Percentiles rank a stretch among this genome's conserved stretches.
phyloP scores from a whole-genome alignment of 2,888 invertebrate species.

The Neoaliturus tenellus region DNA sequence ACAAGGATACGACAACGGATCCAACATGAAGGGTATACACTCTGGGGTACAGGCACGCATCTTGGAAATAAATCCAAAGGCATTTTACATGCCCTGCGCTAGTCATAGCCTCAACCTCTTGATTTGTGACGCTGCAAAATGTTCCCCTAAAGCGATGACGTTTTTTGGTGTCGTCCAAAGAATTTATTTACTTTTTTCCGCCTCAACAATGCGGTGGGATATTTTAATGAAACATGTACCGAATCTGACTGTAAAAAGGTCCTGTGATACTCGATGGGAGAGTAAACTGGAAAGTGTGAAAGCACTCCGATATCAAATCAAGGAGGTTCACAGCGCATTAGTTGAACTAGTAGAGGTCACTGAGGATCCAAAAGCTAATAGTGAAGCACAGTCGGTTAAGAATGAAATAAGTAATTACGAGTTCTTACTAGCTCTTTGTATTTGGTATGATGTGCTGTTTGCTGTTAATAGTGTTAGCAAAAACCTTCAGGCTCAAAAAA shows the following conservation, averaged over 20 bases:
- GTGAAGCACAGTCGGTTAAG: conserved; percentile 47
- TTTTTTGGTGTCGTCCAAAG: conserved; percentile 56
- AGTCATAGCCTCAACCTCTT: conserved; percentile 49
- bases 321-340: conserved; percentile 26
- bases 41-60: conserved; percentile 58
- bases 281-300: conserved; percentile 43
- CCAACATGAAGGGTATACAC: conserved; percentile 62
- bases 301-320: conserved; percentile 33
- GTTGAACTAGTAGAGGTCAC: conserved; percentile 38
- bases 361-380: conserved; percentile 51
- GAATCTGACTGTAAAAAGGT: conserved; percentile 36
- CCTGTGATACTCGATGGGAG: conserved; percentile 37
- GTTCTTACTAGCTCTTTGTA: conserved; percentile 47
- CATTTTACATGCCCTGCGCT: conserved; percentile 60
- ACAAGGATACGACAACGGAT: conserved; percentile 64
- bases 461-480: conserved; percentile 52
- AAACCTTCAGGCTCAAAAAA: conserved; percentile 48
- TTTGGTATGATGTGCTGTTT: no score
- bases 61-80: conserved; percentile 61
- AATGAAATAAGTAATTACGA: conserved; percentile 50
- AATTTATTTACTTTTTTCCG: conserved; percentile 51
- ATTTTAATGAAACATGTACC: conserved; percentile 55
- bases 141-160: conserved; percentile 40
- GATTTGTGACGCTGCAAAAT: conserved; percentile 45
- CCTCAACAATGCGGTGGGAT: conserved; percentile 39